Percentiles rank a stretch among this genome's conserved stretches.
Evolutionary conservation across 2,113 vertebrate genomes (phyloP).

Genomic region (Marcusenius ussheri): DNA sequence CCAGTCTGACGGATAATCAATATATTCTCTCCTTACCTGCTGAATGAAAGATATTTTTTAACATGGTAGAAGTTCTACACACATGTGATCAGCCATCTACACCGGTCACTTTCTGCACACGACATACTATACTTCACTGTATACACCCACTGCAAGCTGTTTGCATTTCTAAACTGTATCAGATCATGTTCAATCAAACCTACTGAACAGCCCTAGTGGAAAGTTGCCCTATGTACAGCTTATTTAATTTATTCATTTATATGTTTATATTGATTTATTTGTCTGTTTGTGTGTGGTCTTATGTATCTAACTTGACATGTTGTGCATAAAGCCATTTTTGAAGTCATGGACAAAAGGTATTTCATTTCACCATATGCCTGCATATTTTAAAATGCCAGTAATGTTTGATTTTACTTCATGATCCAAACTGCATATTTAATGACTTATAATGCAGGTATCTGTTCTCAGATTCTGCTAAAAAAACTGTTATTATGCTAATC

Average conservation of each 20-base stretch:
- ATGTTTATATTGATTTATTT: background rate
- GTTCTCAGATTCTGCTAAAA: background rate
- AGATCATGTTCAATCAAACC: background rate
- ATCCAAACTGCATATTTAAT: background rate
- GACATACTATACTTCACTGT: background rate
- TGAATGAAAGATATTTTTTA: background rate
- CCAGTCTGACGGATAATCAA: background rate
- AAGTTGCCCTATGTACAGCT: background rate
- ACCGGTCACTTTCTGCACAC: background rate
- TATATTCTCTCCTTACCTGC: background rate
- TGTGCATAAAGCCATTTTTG: background rate
- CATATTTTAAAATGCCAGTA: background rate
- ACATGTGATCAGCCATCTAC: background rate
- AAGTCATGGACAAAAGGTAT: background rate
- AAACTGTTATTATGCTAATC: background rate
- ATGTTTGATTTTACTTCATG: background rate
- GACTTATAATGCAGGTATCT: background rate
- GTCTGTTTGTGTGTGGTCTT: background rate
- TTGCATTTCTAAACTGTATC: background rate
- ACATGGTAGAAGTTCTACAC: background rate
- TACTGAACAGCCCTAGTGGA: background rate
- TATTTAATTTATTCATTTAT: background rate
- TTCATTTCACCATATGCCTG: background rate
- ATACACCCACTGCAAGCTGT: background rate
- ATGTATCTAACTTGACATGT: background rate